A percentile compares a stretch with the other conserved stretches of the same genome.
These are phyloP conservation scores for Epinephelus malabaricus DNA, from an alignment of 2,797 vertebrate species.

Conservation along the genomic window DNA sequence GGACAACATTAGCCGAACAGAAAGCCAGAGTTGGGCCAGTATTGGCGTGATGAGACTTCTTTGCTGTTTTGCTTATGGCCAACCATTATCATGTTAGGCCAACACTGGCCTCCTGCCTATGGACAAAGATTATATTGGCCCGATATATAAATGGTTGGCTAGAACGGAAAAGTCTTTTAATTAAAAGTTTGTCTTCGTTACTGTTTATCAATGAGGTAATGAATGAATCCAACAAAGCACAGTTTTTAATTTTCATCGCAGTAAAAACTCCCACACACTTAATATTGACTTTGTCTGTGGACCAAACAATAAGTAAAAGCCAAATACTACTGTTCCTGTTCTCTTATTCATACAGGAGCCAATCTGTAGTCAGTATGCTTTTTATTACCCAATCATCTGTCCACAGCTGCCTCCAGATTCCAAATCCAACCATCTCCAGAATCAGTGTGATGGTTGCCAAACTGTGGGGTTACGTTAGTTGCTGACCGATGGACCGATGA, in stretches of 20 bases:
- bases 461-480: not conserved
- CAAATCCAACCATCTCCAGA: conserved; percentile 26
- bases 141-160: conserved; percentile 19
- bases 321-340: not conserved
- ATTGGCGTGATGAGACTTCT: conserved; percentile 4
- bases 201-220: conserved; percentile 24
- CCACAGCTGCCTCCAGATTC: conserved; percentile 41
- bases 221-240: conserved; percentile 6
- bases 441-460: conserved; percentile 34
- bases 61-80: conserved; percentile 19
- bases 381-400: conserved; percentile 45
- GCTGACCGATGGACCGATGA: conserved; percentile 19
- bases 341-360: not conserved
- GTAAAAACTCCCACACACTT: not conserved
- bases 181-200: conserved; percentile 30
- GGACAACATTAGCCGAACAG: not conserved
- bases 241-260: not conserved
- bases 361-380: conserved; percentile 15
- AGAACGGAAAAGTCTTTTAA: conserved; percentile 23
- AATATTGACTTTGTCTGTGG: not conserved
- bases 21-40: conserved; percentile 13
- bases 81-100: conserved; percentile 21
- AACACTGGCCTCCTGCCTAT: conserved; percentile 45
- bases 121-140: conserved; percentile 29
- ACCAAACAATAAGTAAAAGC: not conserved